Evolutionary conservation across 2,888 invertebrate genomes (phyloP), one percentile per base, ranked within the genome.

Genomic region (Epirrhoe alternata): DNA sequence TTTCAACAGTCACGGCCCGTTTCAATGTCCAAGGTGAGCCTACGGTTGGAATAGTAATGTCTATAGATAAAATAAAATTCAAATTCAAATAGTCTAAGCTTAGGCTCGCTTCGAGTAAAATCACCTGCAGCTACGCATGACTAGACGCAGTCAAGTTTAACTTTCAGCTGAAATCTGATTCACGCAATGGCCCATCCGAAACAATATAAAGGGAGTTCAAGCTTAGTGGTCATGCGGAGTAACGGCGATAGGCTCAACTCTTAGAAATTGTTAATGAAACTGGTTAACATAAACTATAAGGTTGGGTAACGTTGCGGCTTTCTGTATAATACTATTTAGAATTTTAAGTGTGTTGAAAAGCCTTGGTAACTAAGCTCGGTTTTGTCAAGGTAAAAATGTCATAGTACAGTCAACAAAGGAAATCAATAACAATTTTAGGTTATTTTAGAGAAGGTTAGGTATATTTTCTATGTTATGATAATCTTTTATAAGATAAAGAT

Each of bases 201-300:
- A 24, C 24, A 4, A 42, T 42, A 12, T 42, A 12, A 42, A 42
- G 12, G 12, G 38, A 12, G 0, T 10, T 42, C 12, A 12, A 12
- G 38, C 24, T 12, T 12, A 12, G 8, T 47, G 47, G 47, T 47
- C 47, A 47, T 47, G 14, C 47, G 47, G 47, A 14, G 14, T n/a
- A 47, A 6, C 6, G 14, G 47, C 47, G 47, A 47, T 47, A 6
- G 12, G 14, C 16, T 47, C 14, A 2, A 47, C 47, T 24, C 24
- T 47, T 14, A 47, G 47, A 47, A 47, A 16, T 47, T 47, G 47
- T 16, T 47, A 47, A 47, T 47, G 47, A 7, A 47, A 47, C 16
- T 16, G 47, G 47, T 47, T n/a, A 4, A 16, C 47, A 12, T 47
- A 47, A 47, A 47, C 47, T 47, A 47, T 16, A 47, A 47, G 47